Conservation (phyloP, 2,113 vertebrate genomes). For the Micromys minutus region DNA sequence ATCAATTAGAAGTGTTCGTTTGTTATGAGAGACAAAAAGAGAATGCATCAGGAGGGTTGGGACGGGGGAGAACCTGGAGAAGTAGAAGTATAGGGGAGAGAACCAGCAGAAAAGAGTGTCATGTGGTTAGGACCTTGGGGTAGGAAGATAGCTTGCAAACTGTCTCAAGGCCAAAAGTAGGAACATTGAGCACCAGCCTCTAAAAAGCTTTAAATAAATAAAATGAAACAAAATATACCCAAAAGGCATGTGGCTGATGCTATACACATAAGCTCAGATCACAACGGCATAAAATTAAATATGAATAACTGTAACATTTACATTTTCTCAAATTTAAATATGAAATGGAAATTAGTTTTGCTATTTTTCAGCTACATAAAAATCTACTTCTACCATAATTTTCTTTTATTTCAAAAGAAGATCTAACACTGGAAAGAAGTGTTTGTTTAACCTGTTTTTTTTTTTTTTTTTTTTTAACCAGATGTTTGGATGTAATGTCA, state of each 20-base stretch:
- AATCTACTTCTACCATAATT: not conserved
- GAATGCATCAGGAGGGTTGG: rapidly evolving
- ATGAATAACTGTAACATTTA: not conserved
- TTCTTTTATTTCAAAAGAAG: not conserved
- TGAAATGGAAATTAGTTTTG: not conserved
- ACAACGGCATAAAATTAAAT: not conserved
- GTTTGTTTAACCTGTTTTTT: not conserved
- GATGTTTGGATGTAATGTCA: not conserved
- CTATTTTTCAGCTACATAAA: not conserved
- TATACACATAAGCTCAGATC: not conserved
- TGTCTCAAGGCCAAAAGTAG: not conserved
- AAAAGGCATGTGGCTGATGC: not conserved
- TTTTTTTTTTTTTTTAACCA: no score
- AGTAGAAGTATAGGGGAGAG: no score
- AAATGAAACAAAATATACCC: not conserved
- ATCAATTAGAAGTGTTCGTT: not conserved
- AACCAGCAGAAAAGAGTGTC: no score
- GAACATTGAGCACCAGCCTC: no score
- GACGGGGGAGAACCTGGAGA: no score
- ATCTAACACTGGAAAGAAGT: not conserved
- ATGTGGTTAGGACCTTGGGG: no score
- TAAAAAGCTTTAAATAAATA: not conserved
- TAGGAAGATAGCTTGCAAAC: not conserved
- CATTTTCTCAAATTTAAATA: not conserved
- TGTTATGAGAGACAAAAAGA: not conserved